Evolutionary conservation across 2,888 invertebrate species (phyloP), one percentile per base, ranked within the genome.

Genomic region (Cyrtodaria siliqua): DNA sequence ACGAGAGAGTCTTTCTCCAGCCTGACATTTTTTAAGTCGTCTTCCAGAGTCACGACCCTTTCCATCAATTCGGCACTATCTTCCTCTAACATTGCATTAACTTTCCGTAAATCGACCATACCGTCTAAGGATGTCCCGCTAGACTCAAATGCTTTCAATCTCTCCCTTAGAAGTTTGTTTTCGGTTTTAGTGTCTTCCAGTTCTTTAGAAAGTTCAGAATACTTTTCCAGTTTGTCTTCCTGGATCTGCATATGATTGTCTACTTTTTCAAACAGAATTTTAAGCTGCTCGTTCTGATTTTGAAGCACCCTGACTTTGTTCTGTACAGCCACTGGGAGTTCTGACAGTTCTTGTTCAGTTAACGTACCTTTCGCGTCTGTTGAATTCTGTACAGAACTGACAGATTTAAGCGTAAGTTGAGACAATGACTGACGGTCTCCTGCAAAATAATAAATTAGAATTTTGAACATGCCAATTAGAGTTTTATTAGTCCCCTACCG

Each of bases 1-100:
- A 89, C 50, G 49, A 89, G 64, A 2, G 90, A 89, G 9, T 88
- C 82, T 60, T 87, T 87, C 74, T 91, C 90, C 59, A 70, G 66
- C n/a, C 53, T 78, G 40, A 79, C 66, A 2, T 72, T 80, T 8
- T 59, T 33, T 24, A 89, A 57, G 38, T 89, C 87, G 18, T 89
- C 89, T 60, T 88, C 88, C 27, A 88, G 79, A 18, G 42, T 33
- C 2, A 81, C 59, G 14, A 90, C 62, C 64, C 68, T 80, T 55
- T 88, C 78, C 47, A 81, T 74, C 24, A 90, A 64, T 40, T 75
- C 63, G 27, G 79, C 53, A 66, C 88, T 90, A 40, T 90, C 90
- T 1, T 16, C 27, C 52, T 79, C 82, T 12, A 79, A 59, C 12
- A 62, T 69, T 26, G 52, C 23, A 26, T 74, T 79, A 20, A 52